A percentile compares a stretch with the other conserved stretches of the same genome.
Evolutionary conservation across 2,797 vertebrate genomes (phyloP).

Genomic region (Erpetoichthys calabaricus): DNA sequence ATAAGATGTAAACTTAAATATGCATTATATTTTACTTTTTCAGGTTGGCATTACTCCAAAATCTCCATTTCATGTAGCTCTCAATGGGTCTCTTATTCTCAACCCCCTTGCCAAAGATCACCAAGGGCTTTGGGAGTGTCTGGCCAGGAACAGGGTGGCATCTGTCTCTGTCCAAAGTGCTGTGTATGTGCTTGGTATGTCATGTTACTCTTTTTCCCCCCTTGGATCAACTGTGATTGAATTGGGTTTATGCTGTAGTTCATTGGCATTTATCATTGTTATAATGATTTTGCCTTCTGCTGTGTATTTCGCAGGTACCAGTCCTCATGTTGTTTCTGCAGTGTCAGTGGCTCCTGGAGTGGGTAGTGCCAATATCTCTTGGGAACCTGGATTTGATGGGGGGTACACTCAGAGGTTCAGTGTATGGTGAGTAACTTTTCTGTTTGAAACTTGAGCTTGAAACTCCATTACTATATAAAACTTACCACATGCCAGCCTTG

Average conservation of each 20-base stretch:
- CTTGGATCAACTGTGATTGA: neutral
- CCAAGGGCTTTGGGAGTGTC: constrained; percentile 78
- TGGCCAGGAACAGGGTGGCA: constrained; percentile 70
- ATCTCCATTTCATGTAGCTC: constrained; percentile 44
- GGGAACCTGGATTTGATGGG: constrained; percentile 86
- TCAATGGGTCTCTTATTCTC: constrained; percentile 71
- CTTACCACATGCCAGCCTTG: neutral
- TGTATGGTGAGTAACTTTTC: constrained; percentile 61
- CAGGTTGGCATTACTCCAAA: constrained; percentile 59
- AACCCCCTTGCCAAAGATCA: constrained; percentile 73
- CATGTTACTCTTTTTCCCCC: neutral
- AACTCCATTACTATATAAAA: neutral
- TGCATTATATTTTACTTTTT: too few relatives aligned
- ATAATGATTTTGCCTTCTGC: neutral
- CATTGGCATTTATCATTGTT: neutral
- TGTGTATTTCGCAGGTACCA: constrained; percentile 59
- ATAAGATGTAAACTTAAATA: too few relatives aligned
- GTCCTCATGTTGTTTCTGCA: constrained; percentile 67
- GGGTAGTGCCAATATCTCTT: constrained; percentile 72
- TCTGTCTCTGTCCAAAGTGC: constrained; percentile 55
- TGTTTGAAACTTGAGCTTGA: neutral
- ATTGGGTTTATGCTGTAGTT: too few relatives aligned
- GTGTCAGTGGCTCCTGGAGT: constrained; percentile 57
- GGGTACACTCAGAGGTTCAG: constrained; percentile 87
- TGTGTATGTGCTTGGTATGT: constrained; percentile 74